A percentile compares a stretch with the other conserved stretches of the same genome.
phyloP scores from a whole-genome alignment of 2,888 invertebrate species.

The Scotopteryx bipunctaria region DNA sequence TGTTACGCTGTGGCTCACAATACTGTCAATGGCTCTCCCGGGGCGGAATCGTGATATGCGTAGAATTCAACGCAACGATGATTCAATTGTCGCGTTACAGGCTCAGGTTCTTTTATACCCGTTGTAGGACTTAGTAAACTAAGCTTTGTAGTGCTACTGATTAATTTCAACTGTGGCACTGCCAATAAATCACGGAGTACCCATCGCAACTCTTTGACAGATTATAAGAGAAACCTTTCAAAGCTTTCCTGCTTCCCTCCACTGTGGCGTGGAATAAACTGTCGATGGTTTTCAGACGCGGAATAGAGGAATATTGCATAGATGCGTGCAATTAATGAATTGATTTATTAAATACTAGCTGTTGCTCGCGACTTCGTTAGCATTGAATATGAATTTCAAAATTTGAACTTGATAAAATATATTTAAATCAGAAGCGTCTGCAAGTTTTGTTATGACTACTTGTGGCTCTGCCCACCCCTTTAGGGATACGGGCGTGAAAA shows the following conservation, averaged over 20 bases:
- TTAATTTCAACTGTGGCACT: slow-evolving; percentile 34
- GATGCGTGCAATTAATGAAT: slow-evolving; percentile 18
- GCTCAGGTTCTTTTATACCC: not conserved
- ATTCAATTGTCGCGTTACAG: not conserved
- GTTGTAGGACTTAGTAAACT: no score
- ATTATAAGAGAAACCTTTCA: slow-evolving; percentile 20
- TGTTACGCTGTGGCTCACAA: not conserved
- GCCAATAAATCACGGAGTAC: slow-evolving; percentile 42
- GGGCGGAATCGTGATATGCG: not conserved
- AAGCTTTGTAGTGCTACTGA: no score
- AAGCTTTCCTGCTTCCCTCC: slow-evolving; percentile 31
- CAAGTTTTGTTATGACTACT: no score
- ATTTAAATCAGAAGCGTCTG: no score
- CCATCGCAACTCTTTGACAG: slow-evolving; percentile 27
- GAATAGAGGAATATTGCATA: slow-evolving; percentile 34
- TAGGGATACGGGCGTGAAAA: no score
- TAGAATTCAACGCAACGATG: slow-evolving; percentile 4
- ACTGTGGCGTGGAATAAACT: slow-evolving; percentile 27
- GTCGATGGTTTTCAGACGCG: slow-evolving; percentile 33
- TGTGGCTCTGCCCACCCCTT: no score
- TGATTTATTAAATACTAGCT: no score
- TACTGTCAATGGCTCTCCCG: slow-evolving; percentile 4
- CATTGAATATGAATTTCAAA: no score
- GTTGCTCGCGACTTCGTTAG: no score
- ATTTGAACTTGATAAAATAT: no score